Percentiles rank a stretch among this genome's conserved stretches.
Conservation (phyloP, 2,797 vertebrate species). For the Takifugu rubripes region DNA sequence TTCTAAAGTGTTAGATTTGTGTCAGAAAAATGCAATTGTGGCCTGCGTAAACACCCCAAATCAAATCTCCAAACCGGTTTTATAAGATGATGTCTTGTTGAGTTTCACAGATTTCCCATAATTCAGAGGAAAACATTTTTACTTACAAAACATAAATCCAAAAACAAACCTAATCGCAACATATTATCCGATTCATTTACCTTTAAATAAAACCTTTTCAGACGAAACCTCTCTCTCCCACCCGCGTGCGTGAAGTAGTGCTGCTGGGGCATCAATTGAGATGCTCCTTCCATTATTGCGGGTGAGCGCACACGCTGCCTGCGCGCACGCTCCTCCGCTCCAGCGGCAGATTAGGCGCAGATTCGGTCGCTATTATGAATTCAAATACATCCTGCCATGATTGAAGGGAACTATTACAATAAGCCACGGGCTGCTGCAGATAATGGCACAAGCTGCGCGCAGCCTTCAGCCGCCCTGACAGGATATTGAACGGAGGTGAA, state of each 20-base stretch:
- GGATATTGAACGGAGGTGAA: conserved; percentile 66
- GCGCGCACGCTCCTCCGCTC: conserved; percentile 35
- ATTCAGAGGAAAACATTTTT: conserved; percentile 7
- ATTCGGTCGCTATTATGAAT: conserved; percentile 70
- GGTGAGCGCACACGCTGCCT: conserved; percentile 52
- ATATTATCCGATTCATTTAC: conserved; percentile 26
- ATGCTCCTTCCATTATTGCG: conserved; percentile 56
- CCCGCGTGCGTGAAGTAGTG: conserved; percentile 21
- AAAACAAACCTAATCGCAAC: conserved; percentile 3
- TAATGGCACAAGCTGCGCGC: conserved; percentile 57
- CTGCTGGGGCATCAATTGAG: conserved; percentile 42
- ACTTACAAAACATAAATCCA: neutral
- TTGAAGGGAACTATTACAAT: conserved; percentile 73
- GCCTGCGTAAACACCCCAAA: neutral
- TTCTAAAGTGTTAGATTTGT: conserved; percentile 27
- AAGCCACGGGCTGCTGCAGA: conserved; percentile 67
- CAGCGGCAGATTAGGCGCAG: conserved; percentile 62
- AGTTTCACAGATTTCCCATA: neutral
- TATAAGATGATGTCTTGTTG: neutral
- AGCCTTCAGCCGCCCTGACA: conserved; percentile 56
- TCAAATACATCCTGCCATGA: conserved; percentile 69
- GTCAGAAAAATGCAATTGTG: neutral
- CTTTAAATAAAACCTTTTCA: conserved; percentile 21
- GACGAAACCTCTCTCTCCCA: conserved; percentile 15
- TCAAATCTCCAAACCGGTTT: conserved; percentile 1